Percentiles rank a stretch among this genome's conserved stretches.
Conservation (phyloP, 2,797 vertebrate genomes). For the Sebastiscus tertius region DNA sequence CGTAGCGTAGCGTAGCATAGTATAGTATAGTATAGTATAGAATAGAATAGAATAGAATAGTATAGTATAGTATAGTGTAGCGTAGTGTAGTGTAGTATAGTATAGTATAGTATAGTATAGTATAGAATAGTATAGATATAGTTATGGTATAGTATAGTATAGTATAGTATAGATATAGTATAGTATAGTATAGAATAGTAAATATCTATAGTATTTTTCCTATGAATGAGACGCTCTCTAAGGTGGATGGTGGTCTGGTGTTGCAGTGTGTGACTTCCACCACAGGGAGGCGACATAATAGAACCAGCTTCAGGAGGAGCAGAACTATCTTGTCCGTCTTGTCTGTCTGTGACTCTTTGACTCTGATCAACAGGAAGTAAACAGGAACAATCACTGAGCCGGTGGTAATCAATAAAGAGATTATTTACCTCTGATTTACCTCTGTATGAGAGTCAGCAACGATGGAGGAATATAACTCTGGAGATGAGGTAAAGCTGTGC, state of each 20-base stretch:
- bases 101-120: no score
- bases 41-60: no score
- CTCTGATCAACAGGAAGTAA: background rate
- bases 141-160: no score
- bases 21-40: no score
- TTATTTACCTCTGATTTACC: no score
- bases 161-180: no score
- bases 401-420: background rate
- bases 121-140: no score
- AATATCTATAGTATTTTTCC: no score
- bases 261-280: background rate
- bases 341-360: background rate
- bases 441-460: background rate
- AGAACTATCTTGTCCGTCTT: fast-evolving
- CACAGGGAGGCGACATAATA: conserved; percentile 1
- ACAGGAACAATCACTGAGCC: conserved; percentile 21
- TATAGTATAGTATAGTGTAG: no score
- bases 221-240: background rate
- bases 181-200: no score
- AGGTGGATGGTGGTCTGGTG: background rate
- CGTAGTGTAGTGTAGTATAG: no score
- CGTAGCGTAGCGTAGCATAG: no score
- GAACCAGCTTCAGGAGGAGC: fast-evolving
- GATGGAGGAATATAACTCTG: conserved; percentile 85
- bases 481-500: conserved; percentile 77